A percentile compares a stretch with the other conserved stretches of the same genome.
phyloP scores from a whole-genome alignment of 2,797 vertebrate species.

The Pelobates cultripes region DNA sequence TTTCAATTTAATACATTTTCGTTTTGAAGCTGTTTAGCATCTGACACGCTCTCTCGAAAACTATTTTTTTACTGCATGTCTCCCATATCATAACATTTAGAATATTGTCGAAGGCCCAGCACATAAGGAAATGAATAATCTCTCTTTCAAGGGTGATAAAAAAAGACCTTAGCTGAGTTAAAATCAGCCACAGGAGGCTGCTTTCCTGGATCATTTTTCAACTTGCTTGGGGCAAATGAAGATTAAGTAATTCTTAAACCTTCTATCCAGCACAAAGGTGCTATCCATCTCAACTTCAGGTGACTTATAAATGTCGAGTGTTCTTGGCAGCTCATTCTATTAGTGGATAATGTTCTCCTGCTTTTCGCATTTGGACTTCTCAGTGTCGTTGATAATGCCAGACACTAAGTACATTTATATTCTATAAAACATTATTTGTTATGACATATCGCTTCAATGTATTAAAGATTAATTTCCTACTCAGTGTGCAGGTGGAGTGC shows the following conservation, averaged over 20 bases:
- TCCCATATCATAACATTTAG: slow-evolving; percentile 45
- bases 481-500: background rate
- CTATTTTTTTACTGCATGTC: slow-evolving; percentile 39
- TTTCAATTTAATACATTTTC: slow-evolving; percentile 35
- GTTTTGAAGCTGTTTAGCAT: slow-evolving; percentile 17
- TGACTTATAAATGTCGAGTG: slow-evolving; percentile 56
- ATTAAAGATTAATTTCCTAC: slow-evolving; percentile 33
- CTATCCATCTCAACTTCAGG: slow-evolving; percentile 68
- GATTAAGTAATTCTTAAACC: slow-evolving; percentile 70
- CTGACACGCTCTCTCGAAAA: background rate
- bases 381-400: slow-evolving; percentile 42
- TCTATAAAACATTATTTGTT: slow-evolving; percentile 37
- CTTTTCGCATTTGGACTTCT: slow-evolving; percentile 43
- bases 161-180: slow-evolving; percentile 65
- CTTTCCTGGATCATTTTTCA: slow-evolving; percentile 71
- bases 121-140: slow-evolving; percentile 64
- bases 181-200: slow-evolving; percentile 70
- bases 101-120: slow-evolving; percentile 60
- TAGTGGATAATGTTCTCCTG: slow-evolving; percentile 47
- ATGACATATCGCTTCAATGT: slow-evolving; percentile 31
- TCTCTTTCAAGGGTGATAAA: slow-evolving; percentile 63
- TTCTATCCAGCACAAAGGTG: slow-evolving; percentile 61
- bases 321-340: slow-evolving; percentile 50
- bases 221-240: slow-evolving; percentile 72
- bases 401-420: slow-evolving; percentile 36